Conservation (phyloP, 1,140 invertebrate species). For the Hyles vespertilio region DNA sequence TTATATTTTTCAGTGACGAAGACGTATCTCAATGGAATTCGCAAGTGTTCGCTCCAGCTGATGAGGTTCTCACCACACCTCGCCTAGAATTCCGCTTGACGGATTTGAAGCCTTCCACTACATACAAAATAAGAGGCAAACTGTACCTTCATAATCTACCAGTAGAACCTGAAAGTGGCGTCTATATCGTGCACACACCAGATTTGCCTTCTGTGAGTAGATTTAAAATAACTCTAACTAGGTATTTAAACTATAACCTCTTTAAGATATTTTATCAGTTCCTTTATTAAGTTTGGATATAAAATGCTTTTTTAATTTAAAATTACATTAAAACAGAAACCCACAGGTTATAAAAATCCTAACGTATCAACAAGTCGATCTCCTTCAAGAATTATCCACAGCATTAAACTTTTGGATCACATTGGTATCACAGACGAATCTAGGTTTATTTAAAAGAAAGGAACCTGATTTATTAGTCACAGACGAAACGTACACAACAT, state of each 20-base stretch:
- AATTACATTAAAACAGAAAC: too few species aligned
- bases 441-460: too few species aligned
- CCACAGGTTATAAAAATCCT: too few species aligned
- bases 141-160: constrained; percentile 83
- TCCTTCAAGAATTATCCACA: too few species aligned
- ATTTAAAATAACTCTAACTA: constrained; percentile 1
- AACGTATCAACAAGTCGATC: too few species aligned
- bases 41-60: constrained; percentile 89
- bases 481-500: too few species aligned
- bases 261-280: too few species aligned
- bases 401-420: too few species aligned
- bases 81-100: constrained; percentile 89
- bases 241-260: not conserved
- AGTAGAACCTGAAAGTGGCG: constrained; percentile 83
- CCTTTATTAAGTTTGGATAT: too few species aligned
- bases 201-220: constrained; percentile 60
- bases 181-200: constrained; percentile 83
- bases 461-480: too few species aligned
- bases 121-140: constrained; percentile 88
- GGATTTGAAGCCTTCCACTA: constrained; percentile 85
- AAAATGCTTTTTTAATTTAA: too few species aligned
- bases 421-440: too few species aligned
- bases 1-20: constrained; percentile 75
- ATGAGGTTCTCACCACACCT: constrained; percentile 88
- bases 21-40: constrained; percentile 86